Base-by-base conservation (phyloP, 2,888 invertebrate genomes). In the Girardia tigrina region DNA sequence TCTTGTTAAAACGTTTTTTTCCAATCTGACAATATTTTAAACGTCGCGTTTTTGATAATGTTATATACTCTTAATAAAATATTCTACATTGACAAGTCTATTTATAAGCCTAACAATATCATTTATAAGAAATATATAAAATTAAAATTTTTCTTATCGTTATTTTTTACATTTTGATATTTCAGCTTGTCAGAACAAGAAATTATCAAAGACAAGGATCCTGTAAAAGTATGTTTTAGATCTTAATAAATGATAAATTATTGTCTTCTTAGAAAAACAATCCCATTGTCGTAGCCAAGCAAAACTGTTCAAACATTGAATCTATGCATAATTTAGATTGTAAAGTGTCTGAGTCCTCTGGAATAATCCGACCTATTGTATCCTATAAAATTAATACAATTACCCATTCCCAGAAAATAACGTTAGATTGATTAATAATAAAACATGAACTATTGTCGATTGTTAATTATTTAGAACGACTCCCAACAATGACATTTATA, bases 391-490 rank as follows among this genome's bases (percentile, higher is more conserved):
- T 56, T 2, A 56, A 56, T 56, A 56, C 56, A 6, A 23, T 56
- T n/a, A 56, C 56, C 8, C 4, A 56, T 56, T 56, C 56, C 4
- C 56, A 56, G 56, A 56, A 56, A 56, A 56, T 56, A 56, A 56
- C 56, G 56, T 56, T 20, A 56, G 4, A 56, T 56, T 56, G 23
- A 56, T 56, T 56, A 56, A 56, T 56, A 12, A 56, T 56, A 12
- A 36, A n/a, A 56, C 23, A n/a, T 20, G 56, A 2, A n/a, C 8
- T 36, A 12, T 8, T 36, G 8, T 36, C 16, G 8, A 36, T 36
- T 56, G n/a, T 56, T 56, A 8, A 56, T 56, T 56, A 56, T 56
- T 56, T 56, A 56, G 56, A 56, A 56, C 56, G n/a, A 56, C 56
- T 2, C 56, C 56, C n/a, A 23, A 56, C n/a, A 56, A 56, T n/a